These are phyloP conservation scores for Zootermopsis nevadensis DNA, from an alignment of 2,888 invertebrate genomes.

Conservation along the genomic window DNA sequence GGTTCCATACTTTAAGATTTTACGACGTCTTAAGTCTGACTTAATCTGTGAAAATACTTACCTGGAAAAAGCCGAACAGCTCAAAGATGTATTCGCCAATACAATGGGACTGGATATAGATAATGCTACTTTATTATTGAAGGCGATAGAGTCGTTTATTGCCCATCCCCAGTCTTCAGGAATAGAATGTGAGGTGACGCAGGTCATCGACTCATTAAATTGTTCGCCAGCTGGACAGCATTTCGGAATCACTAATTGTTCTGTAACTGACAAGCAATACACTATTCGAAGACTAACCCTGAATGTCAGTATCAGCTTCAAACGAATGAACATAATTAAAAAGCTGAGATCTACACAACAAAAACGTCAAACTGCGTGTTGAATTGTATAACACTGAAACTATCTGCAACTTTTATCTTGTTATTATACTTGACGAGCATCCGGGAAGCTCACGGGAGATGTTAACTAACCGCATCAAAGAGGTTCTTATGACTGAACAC, in stretches of 20 bases:
- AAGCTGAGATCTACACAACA: no score
- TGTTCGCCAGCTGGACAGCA: neutral
- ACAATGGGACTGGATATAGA: neutral
- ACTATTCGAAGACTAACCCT: no score
- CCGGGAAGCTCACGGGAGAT: neutral
- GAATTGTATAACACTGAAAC: no score
- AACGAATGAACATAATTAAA: no score
- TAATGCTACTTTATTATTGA: neutral
- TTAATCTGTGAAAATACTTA: neutral
- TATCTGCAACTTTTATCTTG: no score
- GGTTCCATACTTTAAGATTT: no score
- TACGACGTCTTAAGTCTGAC: no score
- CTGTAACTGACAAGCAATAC: neutral
- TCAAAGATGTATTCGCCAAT: neutral
- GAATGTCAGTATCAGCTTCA: no score
- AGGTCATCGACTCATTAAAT: neutral
- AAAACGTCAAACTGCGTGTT: no score
- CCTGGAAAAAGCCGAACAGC: neutral
- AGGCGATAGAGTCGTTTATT: neutral
- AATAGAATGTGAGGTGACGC: neutral
- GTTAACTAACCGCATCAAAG: neutral
- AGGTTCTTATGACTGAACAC: neutral
- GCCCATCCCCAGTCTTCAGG: neutral
- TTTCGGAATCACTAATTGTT: neutral
- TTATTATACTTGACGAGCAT: neutral